A percentile compares a stretch with the other conserved stretches of the same genome.
phyloP scores from a whole-genome alignment of 35 echinoderm and acorn worm species.

The Ophiothrix spiculata region DNA sequence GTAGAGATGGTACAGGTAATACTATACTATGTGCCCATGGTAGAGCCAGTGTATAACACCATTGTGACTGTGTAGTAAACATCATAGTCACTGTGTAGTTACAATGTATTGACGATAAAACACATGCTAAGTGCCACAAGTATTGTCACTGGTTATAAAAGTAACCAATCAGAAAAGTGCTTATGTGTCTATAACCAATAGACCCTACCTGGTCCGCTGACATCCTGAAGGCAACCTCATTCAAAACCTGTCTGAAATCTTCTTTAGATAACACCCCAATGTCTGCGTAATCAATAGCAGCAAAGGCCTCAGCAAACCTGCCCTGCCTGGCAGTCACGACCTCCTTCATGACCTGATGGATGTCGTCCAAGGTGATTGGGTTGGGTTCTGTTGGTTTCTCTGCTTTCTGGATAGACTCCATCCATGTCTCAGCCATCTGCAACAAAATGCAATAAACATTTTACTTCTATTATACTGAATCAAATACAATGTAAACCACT shows the following conservation, averaged over 20 bases:
- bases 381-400: constrained; percentile 13
- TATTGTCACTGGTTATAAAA: no score
- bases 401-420: constrained; percentile 80
- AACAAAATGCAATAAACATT: constrained; percentile 19
- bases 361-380: constrained; percentile 50
- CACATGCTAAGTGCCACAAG: no score
- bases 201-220: constrained; percentile 73
- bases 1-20: no score
- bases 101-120: no score
- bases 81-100: no score
- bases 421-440: constrained; percentile 94
- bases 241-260: constrained; percentile 70
- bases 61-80: no score
- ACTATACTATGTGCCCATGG: no score
- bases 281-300: constrained; percentile 81
- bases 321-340: constrained; percentile 46
- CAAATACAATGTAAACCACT: no score
- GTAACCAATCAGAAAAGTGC: no score
- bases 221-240: constrained; percentile 78
- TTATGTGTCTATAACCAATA: no score
- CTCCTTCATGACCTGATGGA: constrained; percentile 51
- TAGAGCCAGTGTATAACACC: no score
- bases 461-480: no score
- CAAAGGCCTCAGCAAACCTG: constrained; percentile 72
- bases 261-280: constrained; percentile 84